phyloP scores from a whole-genome alignment of 2,113 vertebrate species.

The Rhipidura dahli region DNA sequence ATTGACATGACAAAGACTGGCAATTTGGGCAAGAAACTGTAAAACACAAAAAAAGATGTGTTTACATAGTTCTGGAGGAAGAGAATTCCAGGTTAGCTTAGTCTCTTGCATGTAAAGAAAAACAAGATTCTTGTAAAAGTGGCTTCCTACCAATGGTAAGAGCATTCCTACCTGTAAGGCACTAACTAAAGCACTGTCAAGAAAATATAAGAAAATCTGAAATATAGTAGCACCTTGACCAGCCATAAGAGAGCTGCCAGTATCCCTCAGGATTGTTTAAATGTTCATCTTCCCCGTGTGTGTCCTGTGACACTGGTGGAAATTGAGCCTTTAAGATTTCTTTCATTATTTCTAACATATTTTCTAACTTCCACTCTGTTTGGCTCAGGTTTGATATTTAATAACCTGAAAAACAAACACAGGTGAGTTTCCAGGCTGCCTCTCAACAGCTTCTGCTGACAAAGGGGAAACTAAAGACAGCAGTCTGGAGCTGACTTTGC shows the following conservation, averaged over 20 bases:
- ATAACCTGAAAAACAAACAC: neutral
- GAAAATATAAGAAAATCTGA: neutral
- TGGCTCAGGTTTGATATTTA: constrained; percentile 2
- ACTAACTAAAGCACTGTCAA: neutral
- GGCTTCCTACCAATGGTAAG: neutral
- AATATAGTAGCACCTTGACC: neutral
- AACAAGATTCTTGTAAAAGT: neutral
- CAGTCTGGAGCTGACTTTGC: neutral
- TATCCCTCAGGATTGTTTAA: neutral
- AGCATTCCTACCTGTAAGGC: neutral
- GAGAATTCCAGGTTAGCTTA: neutral
- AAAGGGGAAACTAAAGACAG: constrained; percentile 1
- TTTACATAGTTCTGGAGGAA: neutral
- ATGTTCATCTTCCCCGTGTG: neutral
- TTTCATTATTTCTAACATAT: neutral
- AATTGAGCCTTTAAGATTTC: neutral
- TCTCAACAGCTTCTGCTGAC: constrained; percentile 15
- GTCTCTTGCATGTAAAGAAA: neutral
- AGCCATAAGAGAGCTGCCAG: neutral
- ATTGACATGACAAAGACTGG: neutral
- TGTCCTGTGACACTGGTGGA: neutral
- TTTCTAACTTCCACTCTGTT: neutral
- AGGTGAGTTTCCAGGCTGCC: constrained; percentile 11
- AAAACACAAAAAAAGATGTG: neutral
- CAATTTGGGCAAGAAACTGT: neutral